phyloP scores from a whole-genome alignment of 35 echinoderm and acorn worm genomes.

The Diadema setosum region DNA sequence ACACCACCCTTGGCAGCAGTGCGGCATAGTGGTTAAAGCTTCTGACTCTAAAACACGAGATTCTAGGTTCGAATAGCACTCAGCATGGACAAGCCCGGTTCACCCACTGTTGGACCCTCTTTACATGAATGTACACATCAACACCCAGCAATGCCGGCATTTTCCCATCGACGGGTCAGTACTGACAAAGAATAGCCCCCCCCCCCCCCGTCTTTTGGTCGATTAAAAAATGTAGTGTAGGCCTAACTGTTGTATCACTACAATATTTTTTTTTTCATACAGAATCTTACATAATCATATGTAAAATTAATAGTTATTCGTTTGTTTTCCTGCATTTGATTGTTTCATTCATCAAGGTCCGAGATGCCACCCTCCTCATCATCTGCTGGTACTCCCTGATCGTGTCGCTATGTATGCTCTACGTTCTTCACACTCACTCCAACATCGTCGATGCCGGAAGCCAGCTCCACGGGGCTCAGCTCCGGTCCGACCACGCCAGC shows the following conservation, averaged over 20 bases:
- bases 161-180: background rate
- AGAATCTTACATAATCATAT: background rate
- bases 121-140: too few species aligned
- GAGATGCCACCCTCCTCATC: background rate
- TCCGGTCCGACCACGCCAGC: background rate
- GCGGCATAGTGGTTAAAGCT: too few species aligned
- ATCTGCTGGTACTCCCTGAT: background rate
- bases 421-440: background rate
- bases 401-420: slow-evolving; percentile 14
- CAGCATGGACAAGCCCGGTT: too few species aligned
- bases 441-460: background rate
- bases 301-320: background rate
- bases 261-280: too few species aligned
- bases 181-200: background rate
- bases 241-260: too few species aligned
- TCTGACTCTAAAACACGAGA: too few species aligned
- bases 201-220: background rate
- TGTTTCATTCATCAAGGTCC: background rate
- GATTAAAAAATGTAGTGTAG: too few species aligned
- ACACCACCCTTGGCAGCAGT: too few species aligned
- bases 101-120: too few species aligned
- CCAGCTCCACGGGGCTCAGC: background rate
- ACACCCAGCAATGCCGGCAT: too few species aligned
- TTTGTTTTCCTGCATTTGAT: background rate
- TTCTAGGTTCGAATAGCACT: too few species aligned